Percentiles rank a stretch among this genome's conserved stretches.
These are phyloP conservation scores for Philaethria dido DNA, from an alignment of 2,888 invertebrate species.

Conservation along the genomic window DNA sequence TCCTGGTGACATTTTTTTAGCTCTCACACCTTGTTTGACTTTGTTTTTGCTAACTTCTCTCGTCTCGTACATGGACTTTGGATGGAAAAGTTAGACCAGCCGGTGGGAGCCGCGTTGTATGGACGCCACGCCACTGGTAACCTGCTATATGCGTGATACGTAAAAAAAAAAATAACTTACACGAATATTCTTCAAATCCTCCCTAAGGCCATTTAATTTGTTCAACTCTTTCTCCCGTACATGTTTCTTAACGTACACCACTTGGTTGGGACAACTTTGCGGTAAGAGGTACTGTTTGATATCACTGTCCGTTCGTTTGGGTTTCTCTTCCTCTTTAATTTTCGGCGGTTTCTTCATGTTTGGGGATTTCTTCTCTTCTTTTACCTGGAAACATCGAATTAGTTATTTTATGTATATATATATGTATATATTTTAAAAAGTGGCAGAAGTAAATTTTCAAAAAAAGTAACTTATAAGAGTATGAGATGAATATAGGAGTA, in stretches of 20 bases:
- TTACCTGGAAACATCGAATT: slow-evolving; percentile 24
- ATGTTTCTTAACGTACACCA: slow-evolving; percentile 72
- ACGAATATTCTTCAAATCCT: slow-evolving; percentile 69
- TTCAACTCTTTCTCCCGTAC: slow-evolving; percentile 72
- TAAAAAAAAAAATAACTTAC: slow-evolving; percentile 51
- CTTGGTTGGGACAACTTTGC: slow-evolving; percentile 71
- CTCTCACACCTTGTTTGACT: no score
- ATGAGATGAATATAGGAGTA: no score
- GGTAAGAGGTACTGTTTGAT: slow-evolving; percentile 69
- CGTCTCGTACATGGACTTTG: no score
- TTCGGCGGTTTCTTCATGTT: slow-evolving; percentile 52
- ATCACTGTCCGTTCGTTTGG: slow-evolving; percentile 45
- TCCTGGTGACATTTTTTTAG: no score
- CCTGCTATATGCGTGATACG: background rate
- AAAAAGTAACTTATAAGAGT: no score
- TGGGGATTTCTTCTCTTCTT: slow-evolving; percentile 47
- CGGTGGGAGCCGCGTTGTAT: no score
- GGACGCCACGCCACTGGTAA: no score
- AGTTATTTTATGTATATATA: background rate
- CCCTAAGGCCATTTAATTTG: slow-evolving; percentile 71
- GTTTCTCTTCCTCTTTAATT: slow-evolving; percentile 38
- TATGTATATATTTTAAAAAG: no score
- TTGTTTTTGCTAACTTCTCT: no score
- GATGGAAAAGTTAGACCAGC: no score
- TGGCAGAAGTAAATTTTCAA: no score